Percentiles rank a stretch among this genome's conserved stretches.
These are phyloP conservation scores for Progne subis DNA, from an alignment of 2,113 vertebrate genomes.

Conservation along the genomic window DNA sequence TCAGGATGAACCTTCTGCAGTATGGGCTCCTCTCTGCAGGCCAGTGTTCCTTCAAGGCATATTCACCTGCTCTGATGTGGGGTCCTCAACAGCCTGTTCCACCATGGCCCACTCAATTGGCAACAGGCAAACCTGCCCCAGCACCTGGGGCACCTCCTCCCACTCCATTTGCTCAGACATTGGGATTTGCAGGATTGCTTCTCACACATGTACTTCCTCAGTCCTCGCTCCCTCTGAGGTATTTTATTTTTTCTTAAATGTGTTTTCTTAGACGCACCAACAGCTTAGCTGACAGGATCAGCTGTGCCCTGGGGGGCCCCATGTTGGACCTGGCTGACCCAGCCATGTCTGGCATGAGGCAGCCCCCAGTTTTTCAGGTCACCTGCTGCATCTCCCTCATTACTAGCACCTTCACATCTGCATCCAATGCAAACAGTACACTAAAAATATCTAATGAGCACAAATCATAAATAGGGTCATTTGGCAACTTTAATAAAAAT, in stretches of 20 bases:
- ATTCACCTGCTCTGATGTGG: background rate
- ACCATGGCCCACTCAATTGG: background rate
- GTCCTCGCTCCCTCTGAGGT: background rate
- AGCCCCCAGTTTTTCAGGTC: background rate
- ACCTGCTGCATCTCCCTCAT: background rate
- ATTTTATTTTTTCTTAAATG: background rate
- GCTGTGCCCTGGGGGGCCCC: background rate
- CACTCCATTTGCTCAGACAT: background rate
- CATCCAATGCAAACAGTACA: background rate
- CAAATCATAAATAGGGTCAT: background rate
- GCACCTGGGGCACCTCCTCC: background rate
- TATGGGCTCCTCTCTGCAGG: background rate
- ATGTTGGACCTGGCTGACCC: background rate
- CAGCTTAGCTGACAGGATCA: background rate
- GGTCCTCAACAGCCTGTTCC: background rate
- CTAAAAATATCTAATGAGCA: background rate
- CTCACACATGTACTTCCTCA: background rate
- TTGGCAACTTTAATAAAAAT: background rate
- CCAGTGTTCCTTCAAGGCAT: background rate
- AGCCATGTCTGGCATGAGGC: too few species aligned
- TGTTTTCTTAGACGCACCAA: background rate
- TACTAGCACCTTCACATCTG: background rate
- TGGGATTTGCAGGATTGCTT: background rate
- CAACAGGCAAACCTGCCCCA: background rate
- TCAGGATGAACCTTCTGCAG: background rate